Percentiles rank a stretch among this genome's conserved stretches.
phyloP scores from a whole-genome alignment of 2,113 vertebrate species.

The Scartelaos histophorus region DNA sequence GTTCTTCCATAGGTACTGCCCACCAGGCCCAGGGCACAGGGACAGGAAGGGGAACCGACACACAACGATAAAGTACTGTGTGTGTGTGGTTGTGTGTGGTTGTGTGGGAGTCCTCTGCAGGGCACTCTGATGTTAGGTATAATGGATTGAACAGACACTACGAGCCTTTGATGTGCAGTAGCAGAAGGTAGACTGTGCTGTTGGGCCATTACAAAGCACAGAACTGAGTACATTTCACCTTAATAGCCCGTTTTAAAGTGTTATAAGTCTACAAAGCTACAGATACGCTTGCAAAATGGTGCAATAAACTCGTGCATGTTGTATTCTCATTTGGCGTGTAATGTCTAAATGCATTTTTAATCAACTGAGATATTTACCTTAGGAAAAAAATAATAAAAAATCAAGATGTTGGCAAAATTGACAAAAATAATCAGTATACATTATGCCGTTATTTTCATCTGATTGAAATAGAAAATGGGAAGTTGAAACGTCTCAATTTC shows the following conservation, averaged over 20 bases:
- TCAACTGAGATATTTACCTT: too few species aligned
- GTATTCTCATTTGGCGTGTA: too few species aligned
- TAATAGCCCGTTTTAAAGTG: too few species aligned
- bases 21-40: constrained; percentile 47
- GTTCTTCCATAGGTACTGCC: constrained; percentile 63
- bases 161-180: background rate
- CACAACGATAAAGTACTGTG: constrained; percentile 34
- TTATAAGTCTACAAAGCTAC: background rate
- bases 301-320: too few species aligned
- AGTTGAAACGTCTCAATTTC: too few species aligned
- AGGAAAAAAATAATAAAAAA: too few species aligned
- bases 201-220: background rate
- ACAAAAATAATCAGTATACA: too few species aligned
- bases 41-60: constrained; percentile 55
- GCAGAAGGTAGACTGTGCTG: background rate
- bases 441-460: too few species aligned
- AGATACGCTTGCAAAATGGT: background rate
- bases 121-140: constrained; percentile 21
- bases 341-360: background rate
- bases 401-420: too few species aligned
- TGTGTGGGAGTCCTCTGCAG: constrained; percentile 39
- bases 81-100: too few species aligned
- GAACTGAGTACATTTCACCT: background rate
- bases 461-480: too few species aligned
- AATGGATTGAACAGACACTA: constrained; percentile 21